Evolutionary conservation across 2,888 invertebrate genomes (phyloP), one percentile per base, ranked within the genome.

Genomic region (Iselma pallidipennis): DNA sequence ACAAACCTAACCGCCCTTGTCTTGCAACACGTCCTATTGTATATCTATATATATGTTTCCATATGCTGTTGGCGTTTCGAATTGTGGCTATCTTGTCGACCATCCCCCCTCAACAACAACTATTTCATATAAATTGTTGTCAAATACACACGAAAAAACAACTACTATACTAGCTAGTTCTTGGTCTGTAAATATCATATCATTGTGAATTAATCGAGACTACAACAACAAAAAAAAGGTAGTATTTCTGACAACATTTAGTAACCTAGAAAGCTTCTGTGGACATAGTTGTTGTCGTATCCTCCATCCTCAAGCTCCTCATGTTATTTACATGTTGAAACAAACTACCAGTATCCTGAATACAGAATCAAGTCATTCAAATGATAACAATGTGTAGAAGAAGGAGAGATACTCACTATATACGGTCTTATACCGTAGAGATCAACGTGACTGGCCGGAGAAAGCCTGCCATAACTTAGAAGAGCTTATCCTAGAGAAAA

Each of bases 71-170:
- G 33, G 51, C 37, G 10, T 28, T 51, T 23, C 6, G 29, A 23
- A 54, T 57, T 33, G 50, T 50, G 54, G 54, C 37, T 55, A 56
- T 63, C 54, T 63, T 59, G 56, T 37, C 28, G 53, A 54, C 31
- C 62, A 51, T n/a, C n/a, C n/a, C n/a, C n/a, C n/a, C n/a, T n/a
- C n/a, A n/a, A n/a, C n/a, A n/a, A n/a, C n/a, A n/a, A n/a, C n/a
- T n/a, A n/a, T 49, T 37, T 49, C 56, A 28, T 42, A 63, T 63
- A 63, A 63, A 63, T 63, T 55, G 16, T 21, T 57, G 63, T 63
- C 63, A 63, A 48, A 57, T 25, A 25, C 63, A 63, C 28, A 23
- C 37, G 57, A 49, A 45, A 57, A n/a, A n/a, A n/a, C n/a, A n/a
- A n/a, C n/a, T n/a, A n/a, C n/a, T n/a, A n/a, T n/a, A n/a, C n/a